These are phyloP conservation scores for Diaprepes abbreviatus DNA, from an alignment of 2,888 invertebrate genomes.

Conservation along the genomic window DNA sequence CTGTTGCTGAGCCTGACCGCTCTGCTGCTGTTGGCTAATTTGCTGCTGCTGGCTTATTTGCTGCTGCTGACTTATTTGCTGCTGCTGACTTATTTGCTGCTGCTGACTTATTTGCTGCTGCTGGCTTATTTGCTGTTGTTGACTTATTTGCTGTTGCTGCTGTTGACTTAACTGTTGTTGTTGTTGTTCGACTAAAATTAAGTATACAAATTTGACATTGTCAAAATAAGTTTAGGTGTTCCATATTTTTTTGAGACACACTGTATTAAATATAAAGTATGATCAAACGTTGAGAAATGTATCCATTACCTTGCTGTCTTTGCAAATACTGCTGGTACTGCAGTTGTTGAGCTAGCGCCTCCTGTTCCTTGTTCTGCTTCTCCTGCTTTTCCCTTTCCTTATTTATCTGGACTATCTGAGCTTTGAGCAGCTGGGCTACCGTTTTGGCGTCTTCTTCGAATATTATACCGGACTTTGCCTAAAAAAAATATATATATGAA, in stretches of 20 bases:
- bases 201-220: no score
- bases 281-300: no score
- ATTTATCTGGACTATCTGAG: constrained; percentile 83
- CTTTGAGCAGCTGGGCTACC: constrained; percentile 91
- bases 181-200: constrained; percentile 34
- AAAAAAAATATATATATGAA: constrained; percentile 29
- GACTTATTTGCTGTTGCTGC: constrained; percentile 57
- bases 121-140: constrained; percentile 57
- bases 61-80: no score
- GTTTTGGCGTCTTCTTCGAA: constrained; percentile 95
- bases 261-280: no score
- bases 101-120: constrained; percentile 59
- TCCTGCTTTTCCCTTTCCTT: constrained; percentile 74
- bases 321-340: constrained; percentile 73
- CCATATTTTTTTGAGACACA: no score
- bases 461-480: constrained; percentile 92
- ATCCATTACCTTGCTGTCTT: constrained; percentile 69
- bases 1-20: constrained; percentile 50
- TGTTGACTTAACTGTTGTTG: constrained; percentile 47
- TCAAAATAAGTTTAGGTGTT: no score
- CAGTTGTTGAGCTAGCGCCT: constrained; percentile 70
- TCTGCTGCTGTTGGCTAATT: constrained; percentile 58
- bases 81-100: constrained; percentile 50
- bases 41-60: constrained; percentile 33
- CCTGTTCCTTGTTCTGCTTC: constrained; percentile 67